A percentile compares a stretch with the other conserved stretches of the same genome.
These are phyloP conservation scores for Sylvilagus floridanus DNA, from an alignment of 2,797 vertebrate genomes.

Conservation along the genomic window DNA sequence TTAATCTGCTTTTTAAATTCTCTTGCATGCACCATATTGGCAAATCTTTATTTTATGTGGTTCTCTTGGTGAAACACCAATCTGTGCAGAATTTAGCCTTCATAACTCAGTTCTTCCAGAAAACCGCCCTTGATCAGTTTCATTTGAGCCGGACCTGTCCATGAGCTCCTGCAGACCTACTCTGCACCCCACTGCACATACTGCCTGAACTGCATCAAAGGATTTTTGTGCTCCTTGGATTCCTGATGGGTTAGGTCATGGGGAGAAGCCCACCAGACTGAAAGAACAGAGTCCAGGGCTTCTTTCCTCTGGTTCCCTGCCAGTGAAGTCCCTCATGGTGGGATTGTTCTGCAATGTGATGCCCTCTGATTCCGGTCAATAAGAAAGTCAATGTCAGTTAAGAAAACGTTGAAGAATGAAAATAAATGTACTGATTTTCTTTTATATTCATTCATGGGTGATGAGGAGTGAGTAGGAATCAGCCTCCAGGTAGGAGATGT, in stretches of 20 bases:
- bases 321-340: not conserved
- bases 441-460: not conserved
- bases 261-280: not conserved
- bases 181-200: not conserved
- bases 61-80: not conserved
- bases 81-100: not conserved
- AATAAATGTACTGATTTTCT: constrained; percentile 13
- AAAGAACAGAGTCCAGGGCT: not conserved
- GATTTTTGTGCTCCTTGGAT: too few relatives aligned
- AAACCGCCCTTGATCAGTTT: not conserved
- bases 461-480: not conserved
- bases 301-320: not conserved
- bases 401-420: constrained; percentile 46
- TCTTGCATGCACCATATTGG: not conserved
- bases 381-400: not conserved
- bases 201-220: not conserved
- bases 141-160: not conserved
- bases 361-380: not conserved
- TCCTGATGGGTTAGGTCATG: not conserved
- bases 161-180: not conserved
- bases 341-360: not conserved
- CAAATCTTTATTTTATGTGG: not conserved
- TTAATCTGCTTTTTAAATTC: not conserved
- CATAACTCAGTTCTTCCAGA: not conserved
- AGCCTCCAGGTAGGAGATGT: constrained; percentile 1